These are phyloP conservation scores for Trichogramma pretiosum DNA, from an alignment of 1,140 invertebrate genomes.

Conservation along the genomic window DNA sequence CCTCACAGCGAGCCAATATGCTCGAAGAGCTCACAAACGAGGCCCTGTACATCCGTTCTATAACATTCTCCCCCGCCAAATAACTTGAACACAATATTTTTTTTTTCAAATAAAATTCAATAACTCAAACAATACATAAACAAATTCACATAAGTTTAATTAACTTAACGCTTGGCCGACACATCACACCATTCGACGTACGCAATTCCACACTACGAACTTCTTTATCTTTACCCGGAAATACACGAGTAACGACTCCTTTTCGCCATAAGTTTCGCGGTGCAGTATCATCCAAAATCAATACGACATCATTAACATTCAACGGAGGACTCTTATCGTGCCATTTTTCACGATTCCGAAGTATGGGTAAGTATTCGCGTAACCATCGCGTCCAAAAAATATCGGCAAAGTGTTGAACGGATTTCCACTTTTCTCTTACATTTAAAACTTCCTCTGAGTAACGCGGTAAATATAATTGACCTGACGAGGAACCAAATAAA, in stretches of 20 bases:
- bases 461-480: background rate
- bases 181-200: no score
- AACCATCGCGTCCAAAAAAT: slow-evolving; percentile 25
- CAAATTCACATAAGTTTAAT: no score
- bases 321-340: background rate
- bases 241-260: background rate
- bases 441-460: background rate
- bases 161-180: no score
- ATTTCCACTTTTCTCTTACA: background rate
- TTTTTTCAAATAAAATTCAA: no score
- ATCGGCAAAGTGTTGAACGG: slow-evolving; percentile 17
- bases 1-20: no score
- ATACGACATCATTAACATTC: background rate
- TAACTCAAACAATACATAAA: no score
- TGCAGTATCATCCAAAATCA: background rate
- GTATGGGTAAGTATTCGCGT: slow-evolving; percentile 21
- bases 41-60: no score
- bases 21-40: no score
- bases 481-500: slow-evolving; percentile 5
- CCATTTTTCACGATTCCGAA: slow-evolving; percentile 17
- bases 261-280: background rate
- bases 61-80: no score
- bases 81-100: no score
- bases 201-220: no score
- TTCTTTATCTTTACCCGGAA: no score